Base-by-base conservation (phyloP, 2,797 vertebrate genomes). In the Miopithecus talapoin region DNA sequence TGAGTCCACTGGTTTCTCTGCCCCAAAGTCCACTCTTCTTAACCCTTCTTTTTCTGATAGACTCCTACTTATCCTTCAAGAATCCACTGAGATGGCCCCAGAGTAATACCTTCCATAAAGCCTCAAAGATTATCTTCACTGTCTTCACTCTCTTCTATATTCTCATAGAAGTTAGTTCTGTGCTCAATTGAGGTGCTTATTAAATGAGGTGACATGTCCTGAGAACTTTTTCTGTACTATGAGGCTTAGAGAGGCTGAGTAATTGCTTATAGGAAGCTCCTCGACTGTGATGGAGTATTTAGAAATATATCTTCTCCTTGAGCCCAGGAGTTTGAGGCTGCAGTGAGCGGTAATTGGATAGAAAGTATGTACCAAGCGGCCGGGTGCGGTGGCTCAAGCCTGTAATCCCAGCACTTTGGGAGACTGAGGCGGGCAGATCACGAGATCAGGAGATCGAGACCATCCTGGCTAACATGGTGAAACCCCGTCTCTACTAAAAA, bases 361-460 rank as follows among this genome's bases (percentile, higher is more conserved):
- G 33, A 87, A 96, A 92, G 4, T 90, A 64, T 64, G 16, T 33
- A 17, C 30, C 33, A 33, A 64, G 33, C 4, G 30, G 30, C 30
- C 16, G 14, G 61, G 3, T 1, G 3, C 1, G 3, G 14, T 64
- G 61, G 33, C 61, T 17, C 61, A 64, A 3, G 7, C 30, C 30
- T 64, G 61, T 33, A 33, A 33, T 64, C 30, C 30, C 61, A 64
- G 14, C 14, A 64, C 61, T 33, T 64, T 33, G 61, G 61, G 61
- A 8, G 61, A 16, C 30, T 3, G 7, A 33, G 61, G 61, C 14
- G 8, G 30, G 7, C 3, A 0, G 14, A 64, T 64, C 61, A 33
- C 30, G 4, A 33, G 61, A 30, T 64, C 61, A 64, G 16, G 61
- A 64, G 30, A 64, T 64, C 0, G 7, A 33, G 30, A 64, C 30